phyloP scores from a whole-genome alignment of 2,797 vertebrate genomes.

The Myiotriccus ornatus region DNA sequence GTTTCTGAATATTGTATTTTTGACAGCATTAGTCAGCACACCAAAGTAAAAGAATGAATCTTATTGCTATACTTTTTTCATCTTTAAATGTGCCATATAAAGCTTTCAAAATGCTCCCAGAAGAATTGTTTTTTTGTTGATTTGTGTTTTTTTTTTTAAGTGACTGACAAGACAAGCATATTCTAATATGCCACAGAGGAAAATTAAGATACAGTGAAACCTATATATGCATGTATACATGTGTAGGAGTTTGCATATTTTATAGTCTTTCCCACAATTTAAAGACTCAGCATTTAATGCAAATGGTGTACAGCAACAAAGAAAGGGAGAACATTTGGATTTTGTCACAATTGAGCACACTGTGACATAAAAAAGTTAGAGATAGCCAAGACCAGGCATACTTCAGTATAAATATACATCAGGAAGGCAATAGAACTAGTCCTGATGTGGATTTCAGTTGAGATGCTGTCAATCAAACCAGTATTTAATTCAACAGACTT shows the following conservation, averaged over 20 bases:
- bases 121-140: background rate
- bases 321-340: background rate
- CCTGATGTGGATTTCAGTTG: background rate
- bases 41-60: background rate
- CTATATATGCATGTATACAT: background rate
- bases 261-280: background rate
- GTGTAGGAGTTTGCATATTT: background rate
- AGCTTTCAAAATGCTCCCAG: background rate
- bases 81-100: background rate
- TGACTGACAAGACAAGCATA: background rate
- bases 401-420: background rate
- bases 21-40: background rate
- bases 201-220: background rate
- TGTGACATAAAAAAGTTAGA: background rate
- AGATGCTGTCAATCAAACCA: background rate
- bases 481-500: constrained; percentile 18
- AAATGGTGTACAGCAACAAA: constrained; percentile 4
- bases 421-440: background rate
- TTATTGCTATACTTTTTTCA: background rate
- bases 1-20: background rate
- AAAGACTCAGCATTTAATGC: background rate
- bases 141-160: background rate
- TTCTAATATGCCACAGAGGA: background rate
- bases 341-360: background rate
- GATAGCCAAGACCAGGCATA: background rate